phyloP scores from a whole-genome alignment of 2,888 invertebrate genomes.

The Cheilosia vulpina region DNA sequence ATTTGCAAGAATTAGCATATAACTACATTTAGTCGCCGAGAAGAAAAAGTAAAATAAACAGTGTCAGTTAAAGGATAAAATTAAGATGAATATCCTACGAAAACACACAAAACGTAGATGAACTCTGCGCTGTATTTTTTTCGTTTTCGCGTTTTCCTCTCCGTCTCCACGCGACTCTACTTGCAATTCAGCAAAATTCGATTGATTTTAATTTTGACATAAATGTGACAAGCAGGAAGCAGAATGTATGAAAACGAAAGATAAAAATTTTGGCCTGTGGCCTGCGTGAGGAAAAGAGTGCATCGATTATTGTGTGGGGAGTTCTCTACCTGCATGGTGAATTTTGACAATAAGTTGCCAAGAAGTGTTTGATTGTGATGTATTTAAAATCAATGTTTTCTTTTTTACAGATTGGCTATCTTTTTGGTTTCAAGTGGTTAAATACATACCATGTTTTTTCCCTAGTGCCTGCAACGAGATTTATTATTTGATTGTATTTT shows the following conservation, averaged over 20 bases:
- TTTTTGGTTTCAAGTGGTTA: too few species aligned
- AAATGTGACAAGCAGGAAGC: background rate
- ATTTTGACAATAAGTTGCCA: slow-evolving; percentile 9
- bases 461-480: too few species aligned
- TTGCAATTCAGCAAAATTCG: slow-evolving; percentile 62
- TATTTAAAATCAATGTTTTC: too few species aligned
- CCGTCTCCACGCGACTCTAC: slow-evolving; percentile 38
- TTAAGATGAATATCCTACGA: slow-evolving; percentile 51
- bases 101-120: slow-evolving; percentile 59
- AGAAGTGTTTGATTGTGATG: background rate
- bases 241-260: background rate
- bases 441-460: too few species aligned
- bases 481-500: too few species aligned
- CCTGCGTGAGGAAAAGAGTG: background rate
- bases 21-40: slow-evolving; percentile 17
- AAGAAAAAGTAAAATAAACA: slow-evolving; percentile 42
- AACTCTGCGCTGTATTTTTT: slow-evolving; percentile 41
- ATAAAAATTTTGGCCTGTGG: too few species aligned
- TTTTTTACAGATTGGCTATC: too few species aligned
- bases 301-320: background rate
- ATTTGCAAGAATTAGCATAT: background rate
- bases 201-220: slow-evolving; percentile 57
- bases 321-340: background rate
- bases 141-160: slow-evolving; percentile 31
- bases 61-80: slow-evolving; percentile 43